Conservation (phyloP, 2,113 vertebrate genomes). For the Clarias macrocephalus region DNA sequence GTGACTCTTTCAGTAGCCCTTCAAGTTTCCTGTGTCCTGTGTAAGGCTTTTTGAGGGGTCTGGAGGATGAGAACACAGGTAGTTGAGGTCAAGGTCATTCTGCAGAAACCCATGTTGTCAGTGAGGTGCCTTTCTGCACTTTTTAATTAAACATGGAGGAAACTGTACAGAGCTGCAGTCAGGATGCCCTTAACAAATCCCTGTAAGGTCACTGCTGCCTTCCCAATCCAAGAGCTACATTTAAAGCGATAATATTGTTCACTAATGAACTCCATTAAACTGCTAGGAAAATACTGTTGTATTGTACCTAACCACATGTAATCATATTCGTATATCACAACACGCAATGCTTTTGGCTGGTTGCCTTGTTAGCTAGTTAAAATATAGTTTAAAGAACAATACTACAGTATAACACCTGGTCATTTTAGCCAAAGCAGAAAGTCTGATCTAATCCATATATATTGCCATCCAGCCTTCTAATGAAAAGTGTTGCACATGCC, state of each 20-base stretch:
- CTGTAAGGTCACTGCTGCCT: constrained; percentile 68
- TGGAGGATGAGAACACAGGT: constrained; percentile 53
- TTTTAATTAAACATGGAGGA: constrained; percentile 76
- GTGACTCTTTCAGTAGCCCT: constrained; percentile 29
- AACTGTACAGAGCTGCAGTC: constrained; percentile 66
- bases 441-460: not conserved
- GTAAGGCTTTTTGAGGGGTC: constrained; percentile 33
- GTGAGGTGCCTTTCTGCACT: constrained; percentile 72
- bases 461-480: not conserved
- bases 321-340: not conserved
- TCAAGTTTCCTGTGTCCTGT: constrained; percentile 45
- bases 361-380: not conserved
- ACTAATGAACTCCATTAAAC: constrained; percentile 1
- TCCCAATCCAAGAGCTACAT: constrained; percentile 51
- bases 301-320: not conserved
- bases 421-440: not conserved
- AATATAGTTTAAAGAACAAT: not conserved
- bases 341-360: not conserved
- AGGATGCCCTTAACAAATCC: constrained; percentile 70
- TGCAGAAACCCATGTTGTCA: constrained; percentile 61
- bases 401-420: not conserved
- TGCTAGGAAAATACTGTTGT: not conserved
- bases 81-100: constrained; percentile 59
- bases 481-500: not conserved
- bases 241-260: constrained; percentile 24